Evolutionary conservation across 2,113 vertebrate species (phyloP).

Genomic region (Atlantisia rogersi): DNA sequence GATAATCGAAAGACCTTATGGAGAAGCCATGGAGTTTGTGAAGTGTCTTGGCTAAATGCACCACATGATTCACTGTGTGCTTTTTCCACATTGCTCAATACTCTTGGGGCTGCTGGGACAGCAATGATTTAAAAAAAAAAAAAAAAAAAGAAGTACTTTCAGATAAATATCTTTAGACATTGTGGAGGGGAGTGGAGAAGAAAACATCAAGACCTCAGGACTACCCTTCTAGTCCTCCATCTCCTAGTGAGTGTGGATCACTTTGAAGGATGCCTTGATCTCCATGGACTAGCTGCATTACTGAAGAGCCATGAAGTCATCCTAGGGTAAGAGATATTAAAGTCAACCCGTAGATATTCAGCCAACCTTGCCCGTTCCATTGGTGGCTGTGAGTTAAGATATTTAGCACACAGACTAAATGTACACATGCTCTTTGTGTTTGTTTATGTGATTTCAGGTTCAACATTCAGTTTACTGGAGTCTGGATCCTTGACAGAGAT

Average conservation of each 20-base stretch:
- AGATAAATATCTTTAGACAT: neutral
- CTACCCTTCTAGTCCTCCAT: neutral
- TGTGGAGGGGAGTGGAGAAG: neutral
- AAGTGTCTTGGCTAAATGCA: neutral
- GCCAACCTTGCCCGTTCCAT: neutral
- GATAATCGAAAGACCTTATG: constrained; percentile 60
- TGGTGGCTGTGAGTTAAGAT: neutral
- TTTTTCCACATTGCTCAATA: constrained; percentile 39
- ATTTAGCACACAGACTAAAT: neutral
- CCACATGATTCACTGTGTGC: neutral
- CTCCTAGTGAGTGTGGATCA: fast-evolving
- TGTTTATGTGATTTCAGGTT: neutral
- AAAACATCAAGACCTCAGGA: neutral
- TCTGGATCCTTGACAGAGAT: neutral
- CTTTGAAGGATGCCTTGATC: neutral
- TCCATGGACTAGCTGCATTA: neutral
- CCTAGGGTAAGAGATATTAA: neutral
- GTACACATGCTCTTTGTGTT: neutral
- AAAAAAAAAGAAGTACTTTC: neutral
- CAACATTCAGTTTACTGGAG: neutral
- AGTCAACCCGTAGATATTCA: neutral
- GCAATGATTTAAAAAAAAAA: neutral
- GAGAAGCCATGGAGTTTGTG: neutral
- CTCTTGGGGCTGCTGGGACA: constrained; percentile 14
- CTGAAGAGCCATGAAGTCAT: neutral